A percentile compares a stretch with the other conserved stretches of the same genome.
Evolutionary conservation across 2,888 invertebrate genomes (phyloP).

Genomic region (Alviniconcha strummeri): DNA sequence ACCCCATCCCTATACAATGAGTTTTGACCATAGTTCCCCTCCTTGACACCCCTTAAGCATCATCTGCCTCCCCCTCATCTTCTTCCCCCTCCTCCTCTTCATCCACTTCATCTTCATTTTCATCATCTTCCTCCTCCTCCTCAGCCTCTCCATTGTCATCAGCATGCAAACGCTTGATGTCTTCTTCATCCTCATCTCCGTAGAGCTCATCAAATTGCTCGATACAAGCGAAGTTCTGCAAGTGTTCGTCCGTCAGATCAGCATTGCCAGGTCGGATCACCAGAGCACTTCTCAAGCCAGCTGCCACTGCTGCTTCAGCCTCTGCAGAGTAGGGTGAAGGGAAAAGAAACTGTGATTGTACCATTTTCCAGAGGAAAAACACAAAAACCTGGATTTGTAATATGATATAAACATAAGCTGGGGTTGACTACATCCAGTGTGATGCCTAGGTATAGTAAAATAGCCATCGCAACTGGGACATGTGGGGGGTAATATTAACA

Average conservation of each 20-base stretch:
- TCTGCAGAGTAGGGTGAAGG: constrained; percentile 28
- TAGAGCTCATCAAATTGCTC: constrained; percentile 66
- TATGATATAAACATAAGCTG: too few relatives aligned
- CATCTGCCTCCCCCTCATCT: constrained; percentile 49
- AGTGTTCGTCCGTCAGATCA: constrained; percentile 79
- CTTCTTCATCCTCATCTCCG: constrained; percentile 62
- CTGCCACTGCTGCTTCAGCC: constrained; percentile 82
- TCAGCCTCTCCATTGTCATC: constrained; percentile 45
- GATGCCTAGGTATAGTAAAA: too few relatives aligned
- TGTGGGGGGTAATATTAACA: too few relatives aligned
- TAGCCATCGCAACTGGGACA: too few relatives aligned
- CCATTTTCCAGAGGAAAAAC: too few relatives aligned
- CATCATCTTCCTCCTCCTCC: constrained; percentile 49
- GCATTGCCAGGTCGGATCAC: constrained; percentile 88
- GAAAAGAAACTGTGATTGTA: too few relatives aligned
- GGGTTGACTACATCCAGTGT: too few relatives aligned
- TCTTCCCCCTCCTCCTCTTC: constrained; percentile 53
- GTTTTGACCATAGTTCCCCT: background rate
- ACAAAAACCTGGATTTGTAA: too few relatives aligned
- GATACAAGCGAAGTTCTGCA: constrained; percentile 63
- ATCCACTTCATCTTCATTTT: constrained; percentile 50
- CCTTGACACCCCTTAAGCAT: constrained; percentile 37
- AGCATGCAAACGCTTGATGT: constrained; percentile 51
- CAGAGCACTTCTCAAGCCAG: constrained; percentile 83
- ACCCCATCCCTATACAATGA: background rate